Conservation (phyloP, 2,888 invertebrate species). For the Calephelis perditalis region DNA sequence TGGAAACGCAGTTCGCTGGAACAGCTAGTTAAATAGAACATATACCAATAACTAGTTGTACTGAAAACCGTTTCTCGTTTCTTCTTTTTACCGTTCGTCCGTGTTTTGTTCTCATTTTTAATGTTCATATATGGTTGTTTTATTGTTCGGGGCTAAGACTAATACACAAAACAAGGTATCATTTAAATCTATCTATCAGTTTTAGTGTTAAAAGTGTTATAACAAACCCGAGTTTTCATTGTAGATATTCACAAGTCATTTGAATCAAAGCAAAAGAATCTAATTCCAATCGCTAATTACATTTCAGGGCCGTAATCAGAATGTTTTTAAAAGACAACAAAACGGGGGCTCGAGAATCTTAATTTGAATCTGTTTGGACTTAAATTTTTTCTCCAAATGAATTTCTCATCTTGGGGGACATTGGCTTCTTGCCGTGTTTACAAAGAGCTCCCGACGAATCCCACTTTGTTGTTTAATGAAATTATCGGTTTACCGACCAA, state of each 20-base stretch:
- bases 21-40: no score
- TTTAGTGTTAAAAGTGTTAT: no score
- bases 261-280: constrained; percentile 17
- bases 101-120: no score
- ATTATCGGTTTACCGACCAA: constrained; percentile 78
- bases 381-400: constrained; percentile 71
- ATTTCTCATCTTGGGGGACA: constrained; percentile 74
- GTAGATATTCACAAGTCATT: constrained; percentile 1
- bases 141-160: no score
- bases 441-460: constrained; percentile 60
- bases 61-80: no score
- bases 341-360: constrained; percentile 36
- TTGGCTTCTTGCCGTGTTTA: constrained; percentile 76
- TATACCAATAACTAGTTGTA: no score
- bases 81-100: no score
- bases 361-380: constrained; percentile 58
- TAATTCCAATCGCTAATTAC: constrained; percentile 22
- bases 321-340: constrained; percentile 34
- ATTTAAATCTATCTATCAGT: no score
- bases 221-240: no score
- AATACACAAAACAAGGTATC: no score
- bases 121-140: no score
- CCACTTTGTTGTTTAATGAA: constrained; percentile 78
- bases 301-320: constrained; percentile 24
- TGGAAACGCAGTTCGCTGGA: no score